Percentiles rank a stretch among this genome's conserved stretches.
Evolutionary conservation across 2,888 invertebrate genomes (phyloP).

Genomic region (Pegoplata infirma): DNA sequence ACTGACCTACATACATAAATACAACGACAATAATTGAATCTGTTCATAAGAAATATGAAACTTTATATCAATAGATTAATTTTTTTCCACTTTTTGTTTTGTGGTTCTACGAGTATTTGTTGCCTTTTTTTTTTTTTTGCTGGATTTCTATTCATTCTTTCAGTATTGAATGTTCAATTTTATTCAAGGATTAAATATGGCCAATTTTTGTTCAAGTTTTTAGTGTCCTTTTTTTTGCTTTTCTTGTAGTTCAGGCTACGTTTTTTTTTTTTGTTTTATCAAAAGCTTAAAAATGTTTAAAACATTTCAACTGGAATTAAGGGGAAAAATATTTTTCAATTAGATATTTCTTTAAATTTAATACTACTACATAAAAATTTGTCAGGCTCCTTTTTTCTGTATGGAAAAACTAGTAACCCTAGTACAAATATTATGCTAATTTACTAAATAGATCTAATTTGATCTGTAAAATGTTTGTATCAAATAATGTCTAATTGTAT

Average conservation of each 20-base stretch:
- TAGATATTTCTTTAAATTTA: too few species aligned
- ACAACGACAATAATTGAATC: too few species aligned
- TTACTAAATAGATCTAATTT: too few species aligned
- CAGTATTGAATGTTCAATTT: conserved; percentile 17
- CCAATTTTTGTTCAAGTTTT: conserved; percentile 10
- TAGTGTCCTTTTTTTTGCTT: conserved; percentile 13
- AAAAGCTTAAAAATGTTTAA: neutral
- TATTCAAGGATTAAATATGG: conserved; percentile 30
- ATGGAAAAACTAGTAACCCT: too few species aligned
- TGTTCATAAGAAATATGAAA: neutral
- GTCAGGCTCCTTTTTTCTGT: too few species aligned
- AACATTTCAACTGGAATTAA: neutral
- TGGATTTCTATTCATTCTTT: conserved; percentile 1
- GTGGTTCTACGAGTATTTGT: neutral
- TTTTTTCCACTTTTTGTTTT: neutral
- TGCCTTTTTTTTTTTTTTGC: neutral
- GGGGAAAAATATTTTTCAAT: neutral
- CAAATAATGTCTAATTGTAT: too few species aligned
- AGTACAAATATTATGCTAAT: too few species aligned
- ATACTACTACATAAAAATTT: too few species aligned
- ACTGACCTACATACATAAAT: neutral
- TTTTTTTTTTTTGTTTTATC: neutral
- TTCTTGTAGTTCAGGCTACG: conserved; percentile 7
- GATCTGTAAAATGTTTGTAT: too few species aligned
- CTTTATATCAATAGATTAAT: neutral